Percentiles rank a stretch among this genome's conserved stretches.
These are phyloP conservation scores for Amphibalanus amphitrite DNA, from an alignment of 1,140 invertebrate genomes.

Conservation along the genomic window DNA sequence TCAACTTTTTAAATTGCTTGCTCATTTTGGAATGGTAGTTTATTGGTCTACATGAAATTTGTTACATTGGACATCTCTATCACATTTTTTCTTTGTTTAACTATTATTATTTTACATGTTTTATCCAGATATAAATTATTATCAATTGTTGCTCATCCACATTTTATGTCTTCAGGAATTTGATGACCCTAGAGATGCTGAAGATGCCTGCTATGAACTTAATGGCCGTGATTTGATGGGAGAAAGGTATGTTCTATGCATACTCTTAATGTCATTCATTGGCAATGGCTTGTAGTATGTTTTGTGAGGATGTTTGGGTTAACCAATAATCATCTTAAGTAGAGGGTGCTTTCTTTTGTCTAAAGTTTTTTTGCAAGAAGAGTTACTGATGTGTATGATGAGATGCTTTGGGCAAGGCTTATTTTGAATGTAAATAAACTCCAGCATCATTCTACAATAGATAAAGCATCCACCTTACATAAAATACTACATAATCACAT, in stretches of 20 bases:
- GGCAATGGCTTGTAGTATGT: background rate
- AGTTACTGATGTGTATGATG: background rate
- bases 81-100: background rate
- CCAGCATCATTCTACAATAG: background rate
- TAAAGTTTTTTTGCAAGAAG: background rate
- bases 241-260: slow-evolving; percentile 49
- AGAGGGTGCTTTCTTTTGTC: background rate
- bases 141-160: background rate
- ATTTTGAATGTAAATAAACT: background rate
- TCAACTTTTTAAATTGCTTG: background rate
- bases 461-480: background rate
- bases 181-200: slow-evolving; percentile 91
- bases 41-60: background rate
- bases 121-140: background rate
- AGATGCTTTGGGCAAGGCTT: background rate
- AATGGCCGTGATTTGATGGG: slow-evolving; percentile 91
- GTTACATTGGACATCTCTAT: background rate
- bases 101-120: background rate
- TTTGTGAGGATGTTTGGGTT: background rate
- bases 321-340: background rate
- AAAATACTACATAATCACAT: background rate
- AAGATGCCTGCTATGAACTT: slow-evolving; percentile 94
- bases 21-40: background rate
- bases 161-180: slow-evolving; percentile 4
- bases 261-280: background rate